Conservation (phyloP, 2,888 invertebrate genomes). For the Lordiphosa fenestrarum region DNA sequence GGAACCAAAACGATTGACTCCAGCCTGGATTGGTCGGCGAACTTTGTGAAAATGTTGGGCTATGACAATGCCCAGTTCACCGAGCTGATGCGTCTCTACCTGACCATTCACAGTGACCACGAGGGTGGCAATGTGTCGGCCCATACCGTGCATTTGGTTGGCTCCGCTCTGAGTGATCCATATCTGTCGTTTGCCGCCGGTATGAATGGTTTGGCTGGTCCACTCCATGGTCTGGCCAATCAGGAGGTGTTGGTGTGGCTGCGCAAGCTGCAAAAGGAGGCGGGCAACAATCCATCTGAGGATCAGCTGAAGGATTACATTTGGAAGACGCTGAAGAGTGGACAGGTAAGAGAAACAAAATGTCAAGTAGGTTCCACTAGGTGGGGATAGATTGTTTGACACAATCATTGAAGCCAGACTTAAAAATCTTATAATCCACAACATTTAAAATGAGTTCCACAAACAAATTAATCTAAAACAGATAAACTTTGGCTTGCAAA, state of each 20-base stretch:
- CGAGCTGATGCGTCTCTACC: slow-evolving; percentile 91
- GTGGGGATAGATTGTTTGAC: too few relatives aligned
- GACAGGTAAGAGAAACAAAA: slow-evolving; percentile 81
- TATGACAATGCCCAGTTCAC: slow-evolving; percentile 87
- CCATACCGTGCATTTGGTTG: slow-evolving; percentile 93
- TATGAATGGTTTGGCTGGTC: slow-evolving; percentile 93
- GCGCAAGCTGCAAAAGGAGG: slow-evolving; percentile 91
- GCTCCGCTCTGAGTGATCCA: slow-evolving; percentile 92
- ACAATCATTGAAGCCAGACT: too few relatives aligned
- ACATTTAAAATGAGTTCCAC: too few relatives aligned
- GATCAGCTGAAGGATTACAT: slow-evolving; percentile 97
- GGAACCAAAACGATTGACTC: slow-evolving; percentile 89
- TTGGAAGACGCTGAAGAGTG: slow-evolving; percentile 95
- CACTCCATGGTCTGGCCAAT: slow-evolving; percentile 93
- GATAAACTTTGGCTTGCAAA: too few relatives aligned
- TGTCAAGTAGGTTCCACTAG: too few relatives aligned
- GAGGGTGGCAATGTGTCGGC: slow-evolving; percentile 96
- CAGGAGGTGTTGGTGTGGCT: slow-evolving; percentile 97
- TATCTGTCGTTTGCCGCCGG: slow-evolving; percentile 92
- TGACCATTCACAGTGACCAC: slow-evolving; percentile 92
- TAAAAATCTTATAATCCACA: too few relatives aligned
- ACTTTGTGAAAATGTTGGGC: slow-evolving; percentile 91
- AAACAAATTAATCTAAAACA: too few relatives aligned
- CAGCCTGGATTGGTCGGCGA: slow-evolving; percentile 91
- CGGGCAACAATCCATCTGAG: slow-evolving; percentile 92